Base-by-base conservation (phyloP, 1,140 invertebrate species). In the Oryctes rhinoceros region DNA sequence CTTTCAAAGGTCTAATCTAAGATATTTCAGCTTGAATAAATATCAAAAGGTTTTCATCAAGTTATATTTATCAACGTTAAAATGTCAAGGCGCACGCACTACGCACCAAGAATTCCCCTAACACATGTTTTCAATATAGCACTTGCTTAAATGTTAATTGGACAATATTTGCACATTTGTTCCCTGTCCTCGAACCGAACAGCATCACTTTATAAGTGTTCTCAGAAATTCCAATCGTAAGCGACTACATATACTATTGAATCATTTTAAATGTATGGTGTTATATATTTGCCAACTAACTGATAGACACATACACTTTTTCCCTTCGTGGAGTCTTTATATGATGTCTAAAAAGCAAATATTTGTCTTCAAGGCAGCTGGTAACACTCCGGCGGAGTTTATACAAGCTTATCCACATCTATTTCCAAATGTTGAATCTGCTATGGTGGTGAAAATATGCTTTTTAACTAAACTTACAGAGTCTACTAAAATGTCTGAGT, bases 61-160 rank as follows among this genome's bases (percentile, higher is more conserved):
- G 13, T 13, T 24, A 71, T 71, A 71, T 71, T 71, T 71, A 71
- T 37, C 18, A 37, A 71, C 65, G 20, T 15, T 24, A 71, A 71
- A 24, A 71, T 71, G 65, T 71, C 65, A 71, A 35, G 24, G 7
- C 62, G 24, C 9, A 67, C 62, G 11, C n/a, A 4, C 24, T 53
- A 11, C 49, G 13, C 5, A 59, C 18, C 53, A 30, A 71, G 20
- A 18, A 71, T 71, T 71, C 65, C 62, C 35, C 35, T 44, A 44
- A 71, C 65, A 71, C 24, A 24, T 71, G 65, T 71, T 71, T 71
- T 71, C 24, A 35, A 71, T 71, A 24, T 71, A 71, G 65, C 18
- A 37, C 24, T 71, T 35, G 20, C 65, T 71, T 71, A 71, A 71
- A 71, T 71, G 65, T 71, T 71, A 71, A 71, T 35, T 71, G 65